phyloP scores from a whole-genome alignment of 2,113 vertebrate species.

The Leucopsar rothschildi region DNA sequence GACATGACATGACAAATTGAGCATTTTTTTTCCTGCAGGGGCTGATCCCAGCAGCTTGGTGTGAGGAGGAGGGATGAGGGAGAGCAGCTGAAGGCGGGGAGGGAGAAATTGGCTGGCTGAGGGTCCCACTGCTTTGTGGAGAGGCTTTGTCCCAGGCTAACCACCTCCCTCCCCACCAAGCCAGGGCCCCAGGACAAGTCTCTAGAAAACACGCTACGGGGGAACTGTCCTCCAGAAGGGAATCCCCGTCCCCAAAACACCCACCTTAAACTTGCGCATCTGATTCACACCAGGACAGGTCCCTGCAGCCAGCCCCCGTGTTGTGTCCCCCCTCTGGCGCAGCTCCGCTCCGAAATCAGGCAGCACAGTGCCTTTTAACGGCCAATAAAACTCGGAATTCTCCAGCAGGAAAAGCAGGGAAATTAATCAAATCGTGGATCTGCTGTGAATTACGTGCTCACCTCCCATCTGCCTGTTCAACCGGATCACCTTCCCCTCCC shows the following conservation, averaged over 20 bases:
- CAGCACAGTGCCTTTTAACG: not conserved
- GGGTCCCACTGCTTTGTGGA: not conserved
- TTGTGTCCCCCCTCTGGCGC: fast-evolving
- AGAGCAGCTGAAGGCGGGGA: conserved; percentile 40
- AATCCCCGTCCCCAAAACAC: fast-evolving
- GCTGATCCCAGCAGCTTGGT: conserved; percentile 71
- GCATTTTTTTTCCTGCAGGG: conserved; percentile 71
- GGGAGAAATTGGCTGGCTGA: not conserved
- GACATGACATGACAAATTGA: conserved; percentile 96
- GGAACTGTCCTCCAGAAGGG: not conserved
- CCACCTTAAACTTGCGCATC: not conserved
- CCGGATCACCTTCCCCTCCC: conserved; percentile 30
- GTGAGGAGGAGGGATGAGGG: conserved; percentile 3
- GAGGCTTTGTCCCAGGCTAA: not conserved
- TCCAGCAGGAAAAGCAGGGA: conserved; percentile 56
- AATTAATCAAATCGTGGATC: conserved; percentile 56
- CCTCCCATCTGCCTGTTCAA: conserved; percentile 50
- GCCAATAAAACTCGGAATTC: conserved; percentile 48
- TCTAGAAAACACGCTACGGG: not conserved
- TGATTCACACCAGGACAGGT: not conserved
- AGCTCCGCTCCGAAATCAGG: not conserved
- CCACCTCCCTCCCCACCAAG: not conserved
- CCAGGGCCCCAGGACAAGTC: not conserved
- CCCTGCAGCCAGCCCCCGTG: not conserved
- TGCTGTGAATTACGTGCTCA: conserved; percentile 34